Evolutionary conservation across 1,140 invertebrate genomes (phyloP), one percentile per base, ranked within the genome.

Genomic region (Homarus americanus): DNA sequence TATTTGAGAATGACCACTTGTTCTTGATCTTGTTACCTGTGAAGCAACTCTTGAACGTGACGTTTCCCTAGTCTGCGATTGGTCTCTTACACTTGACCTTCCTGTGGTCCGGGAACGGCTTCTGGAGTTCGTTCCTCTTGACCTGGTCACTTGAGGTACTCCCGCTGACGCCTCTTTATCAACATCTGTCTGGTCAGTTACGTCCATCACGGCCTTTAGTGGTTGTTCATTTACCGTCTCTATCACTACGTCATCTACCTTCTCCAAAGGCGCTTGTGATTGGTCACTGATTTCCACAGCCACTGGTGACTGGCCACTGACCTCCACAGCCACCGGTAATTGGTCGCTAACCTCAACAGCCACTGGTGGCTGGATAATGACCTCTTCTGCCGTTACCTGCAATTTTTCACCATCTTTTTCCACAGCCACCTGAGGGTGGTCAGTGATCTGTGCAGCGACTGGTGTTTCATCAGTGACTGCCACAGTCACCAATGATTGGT

Each of bases 11-110:
- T 32, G 24, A 15, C n/a, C 38, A 78, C 17, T 15, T 24, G 38
- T 20, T 32, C 75, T 78, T 12, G 75, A 75, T 24, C 40, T 20
- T n/a, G 78, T 24, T 15, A 32, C 78, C 32, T 80, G 78, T 28
- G 41, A 0, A 1, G 9, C 15, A 40, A 20, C 40, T 24, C 38
- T 41, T 72, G 63, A 44, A n/a, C 53, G 24, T 82, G 53, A 49
- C 4, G 44, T 32, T 28, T 53, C 38, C n/a, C 72, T 86, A 28
- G 63, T 36, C 44, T 80, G 40, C n/a, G 69, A 36, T n/a, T 84
- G 82, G 38, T 32, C n/a, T 24, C 53, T 58, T 58, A 24, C 12
- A 15, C 78, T 12, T n/a, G 44, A 34, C 32, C 10, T 17, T 49
- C 24, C 1, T 1, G 15, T 75, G 28, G 28, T 10, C 28, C 34